Conservation (phyloP, 2,888 invertebrate genomes). For the Trachelus stipa region DNA sequence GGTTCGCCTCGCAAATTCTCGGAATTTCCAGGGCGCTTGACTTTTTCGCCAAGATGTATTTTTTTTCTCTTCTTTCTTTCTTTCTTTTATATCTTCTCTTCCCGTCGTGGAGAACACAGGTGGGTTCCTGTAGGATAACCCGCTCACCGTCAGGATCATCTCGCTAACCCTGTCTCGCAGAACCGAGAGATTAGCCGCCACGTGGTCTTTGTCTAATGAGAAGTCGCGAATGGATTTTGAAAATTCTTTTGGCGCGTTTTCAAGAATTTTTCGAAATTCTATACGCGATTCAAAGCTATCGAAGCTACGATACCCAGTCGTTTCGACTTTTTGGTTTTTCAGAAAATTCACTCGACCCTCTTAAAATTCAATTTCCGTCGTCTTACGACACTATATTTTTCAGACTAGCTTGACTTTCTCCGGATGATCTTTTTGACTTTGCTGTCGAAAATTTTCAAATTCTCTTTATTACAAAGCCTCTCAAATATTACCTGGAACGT, state of each 20-base stretch:
- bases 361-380: constrained; percentile 16
- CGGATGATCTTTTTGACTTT: constrained; percentile 34
- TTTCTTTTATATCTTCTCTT: constrained; percentile 27
- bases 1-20: constrained; percentile 22
- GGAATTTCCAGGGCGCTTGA: constrained; percentile 25
- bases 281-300: background rate
- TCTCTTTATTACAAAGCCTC: background rate
- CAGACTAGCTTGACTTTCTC: background rate
- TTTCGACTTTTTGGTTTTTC: background rate
- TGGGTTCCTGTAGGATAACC: constrained; percentile 34
- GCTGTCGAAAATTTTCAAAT: background rate
- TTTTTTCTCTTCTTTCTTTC: constrained; percentile 24
- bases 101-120: background rate
- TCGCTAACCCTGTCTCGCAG: background rate
- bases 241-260: background rate
- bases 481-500: background rate
- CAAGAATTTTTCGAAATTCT: background rate
- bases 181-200: constrained; percentile 21
- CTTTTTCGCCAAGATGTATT: constrained; percentile 23
- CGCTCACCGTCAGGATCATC: constrained; percentile 15
- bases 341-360: background rate
- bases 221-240: background rate
- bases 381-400: constrained; percentile 18
- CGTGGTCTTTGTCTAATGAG: constrained; percentile 20
- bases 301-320: background rate